Percentiles rank a stretch among this genome's conserved stretches.
These are phyloP conservation scores for Gymnothorax javanicus DNA, from an alignment of 2,797 vertebrate species.

Conservation along the genomic window DNA sequence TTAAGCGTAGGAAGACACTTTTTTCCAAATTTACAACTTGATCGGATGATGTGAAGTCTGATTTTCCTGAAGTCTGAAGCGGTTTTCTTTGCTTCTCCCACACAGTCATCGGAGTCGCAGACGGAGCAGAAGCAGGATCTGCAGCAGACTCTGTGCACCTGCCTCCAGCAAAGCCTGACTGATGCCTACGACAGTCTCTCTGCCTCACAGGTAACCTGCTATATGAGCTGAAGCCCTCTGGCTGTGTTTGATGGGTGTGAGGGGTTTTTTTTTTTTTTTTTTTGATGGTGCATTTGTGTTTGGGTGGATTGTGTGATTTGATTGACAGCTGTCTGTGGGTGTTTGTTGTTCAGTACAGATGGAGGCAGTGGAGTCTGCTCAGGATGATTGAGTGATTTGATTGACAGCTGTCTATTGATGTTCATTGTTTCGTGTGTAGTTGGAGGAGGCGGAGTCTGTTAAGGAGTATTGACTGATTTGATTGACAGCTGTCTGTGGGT, in stretches of 20 bases:
- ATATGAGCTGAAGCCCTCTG: neutral
- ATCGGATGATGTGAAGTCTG: neutral
- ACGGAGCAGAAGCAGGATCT: constrained; percentile 58
- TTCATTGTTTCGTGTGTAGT: constrained; percentile 50
- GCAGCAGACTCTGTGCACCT: constrained; percentile 75
- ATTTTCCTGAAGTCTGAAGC: neutral
- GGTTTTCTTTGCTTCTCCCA: neutral
- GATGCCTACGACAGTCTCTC: constrained; percentile 75
- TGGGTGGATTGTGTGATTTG: too few species aligned
- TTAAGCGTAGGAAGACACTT: too few species aligned
- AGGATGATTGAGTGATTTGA: neutral
- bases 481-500: too few species aligned
- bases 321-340: too few species aligned
- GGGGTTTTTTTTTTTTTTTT: neutral
- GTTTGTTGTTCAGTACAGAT: too few species aligned
- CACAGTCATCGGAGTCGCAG: constrained; percentile 38
- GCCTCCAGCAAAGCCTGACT: constrained; percentile 75
- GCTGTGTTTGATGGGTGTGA: neutral
- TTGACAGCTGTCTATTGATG: too few species aligned
- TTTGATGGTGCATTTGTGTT: neutral
- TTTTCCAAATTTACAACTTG: neutral
- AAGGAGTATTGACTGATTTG: too few species aligned
- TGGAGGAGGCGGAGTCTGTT: constrained; percentile 57
- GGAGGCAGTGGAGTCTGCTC: too few species aligned
- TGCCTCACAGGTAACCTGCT: constrained; percentile 73